phyloP scores from a whole-genome alignment of 1,140 invertebrate species.

The Sogatella furcifera region DNA sequence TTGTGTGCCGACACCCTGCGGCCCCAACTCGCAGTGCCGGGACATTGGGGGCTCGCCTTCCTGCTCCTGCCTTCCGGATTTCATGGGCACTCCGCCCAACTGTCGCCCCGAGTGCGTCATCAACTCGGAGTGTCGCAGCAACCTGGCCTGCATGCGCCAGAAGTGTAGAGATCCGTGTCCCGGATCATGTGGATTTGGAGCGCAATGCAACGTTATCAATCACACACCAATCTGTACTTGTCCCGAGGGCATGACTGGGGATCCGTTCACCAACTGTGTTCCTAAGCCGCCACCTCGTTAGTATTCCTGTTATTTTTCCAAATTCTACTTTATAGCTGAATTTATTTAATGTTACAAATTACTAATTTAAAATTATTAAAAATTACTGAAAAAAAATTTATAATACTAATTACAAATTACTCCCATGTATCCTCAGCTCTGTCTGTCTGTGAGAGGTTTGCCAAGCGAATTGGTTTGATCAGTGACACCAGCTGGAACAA shows the following conservation, averaged over 20 bases:
- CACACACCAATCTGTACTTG: conserved; percentile 57
- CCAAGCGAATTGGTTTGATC: no score
- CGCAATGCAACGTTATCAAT: conserved; percentile 51
- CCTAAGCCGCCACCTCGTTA: conserved; percentile 25
- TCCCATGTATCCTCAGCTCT: no score
- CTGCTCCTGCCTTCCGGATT: conserved; percentile 53
- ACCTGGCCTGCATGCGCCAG: conserved; percentile 52
- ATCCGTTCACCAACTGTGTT: conserved; percentile 51
- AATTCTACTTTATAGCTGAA: not conserved
- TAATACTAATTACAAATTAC: no score
- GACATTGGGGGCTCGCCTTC: conserved; percentile 46
- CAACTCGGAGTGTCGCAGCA: conserved; percentile 55
- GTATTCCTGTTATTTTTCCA: not conserved
- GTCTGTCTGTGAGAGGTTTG: no score
- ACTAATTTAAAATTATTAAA: no score
- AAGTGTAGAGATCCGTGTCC: conserved; percentile 59
- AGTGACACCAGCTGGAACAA: no score
- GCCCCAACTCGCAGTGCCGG: conserved; percentile 54
- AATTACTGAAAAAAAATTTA: no score
- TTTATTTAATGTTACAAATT: no score
- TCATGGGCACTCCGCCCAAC: conserved; percentile 54
- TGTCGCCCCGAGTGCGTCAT: conserved; percentile 60
- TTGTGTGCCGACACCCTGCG: conserved; percentile 61
- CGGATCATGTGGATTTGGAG: conserved; percentile 51
- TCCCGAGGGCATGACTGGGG: conserved; percentile 50